Conservation (phyloP, 2,113 vertebrate species). For the Empidonax traillii region DNA sequence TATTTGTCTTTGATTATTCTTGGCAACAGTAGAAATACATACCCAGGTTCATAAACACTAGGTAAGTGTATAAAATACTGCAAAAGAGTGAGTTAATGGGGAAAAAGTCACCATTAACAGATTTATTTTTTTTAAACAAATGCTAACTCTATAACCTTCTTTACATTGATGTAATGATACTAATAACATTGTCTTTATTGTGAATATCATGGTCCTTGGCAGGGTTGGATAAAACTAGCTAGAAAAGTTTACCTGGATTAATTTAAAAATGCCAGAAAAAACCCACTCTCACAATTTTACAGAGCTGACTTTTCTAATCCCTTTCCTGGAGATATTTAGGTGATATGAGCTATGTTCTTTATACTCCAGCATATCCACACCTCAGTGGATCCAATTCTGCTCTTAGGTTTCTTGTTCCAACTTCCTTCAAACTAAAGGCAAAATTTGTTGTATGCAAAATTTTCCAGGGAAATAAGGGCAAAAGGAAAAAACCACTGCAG, state of each 20-base stretch:
- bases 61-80: constrained; percentile 30
- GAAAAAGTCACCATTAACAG: constrained; percentile 36
- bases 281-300: neutral
- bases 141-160: constrained; percentile 59
- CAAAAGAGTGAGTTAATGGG: neutral
- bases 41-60: constrained; percentile 51
- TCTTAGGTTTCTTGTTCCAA: neutral
- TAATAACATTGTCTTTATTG: constrained; percentile 59
- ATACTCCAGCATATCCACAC: neutral
- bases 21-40: constrained; percentile 53
- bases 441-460: neutral
- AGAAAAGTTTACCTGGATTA: constrained; percentile 50
- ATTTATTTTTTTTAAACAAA: constrained; percentile 20
- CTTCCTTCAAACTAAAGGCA: neutral
- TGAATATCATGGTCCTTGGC: constrained; percentile 38
- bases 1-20: constrained; percentile 52
- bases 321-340: neutral
- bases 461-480: neutral
- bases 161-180: constrained; percentile 59
- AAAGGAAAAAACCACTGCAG: neutral
- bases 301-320: constrained; percentile 19
- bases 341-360: neutral
- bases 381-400: neutral
- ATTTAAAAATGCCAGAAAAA: constrained; percentile 5
- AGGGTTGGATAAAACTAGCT: neutral